Evolutionary conservation across 2,797 vertebrate species (phyloP).

Genomic region (Pipistrellus pipistrellus): DNA sequence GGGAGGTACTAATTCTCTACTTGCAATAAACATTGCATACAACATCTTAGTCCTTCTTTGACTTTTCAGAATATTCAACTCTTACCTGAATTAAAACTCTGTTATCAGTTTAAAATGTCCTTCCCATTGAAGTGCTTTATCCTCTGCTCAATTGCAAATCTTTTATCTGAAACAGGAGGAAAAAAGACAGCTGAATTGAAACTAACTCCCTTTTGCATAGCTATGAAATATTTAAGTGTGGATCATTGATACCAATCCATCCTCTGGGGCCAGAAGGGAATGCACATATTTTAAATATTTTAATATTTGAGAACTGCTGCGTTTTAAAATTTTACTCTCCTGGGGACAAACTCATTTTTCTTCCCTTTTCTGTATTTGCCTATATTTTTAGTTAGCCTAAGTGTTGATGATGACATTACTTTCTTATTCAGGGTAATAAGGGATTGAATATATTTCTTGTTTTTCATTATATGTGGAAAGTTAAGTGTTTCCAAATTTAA

Average conservation of each 20-base stretch:
- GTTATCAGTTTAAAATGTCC: background rate
- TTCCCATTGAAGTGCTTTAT: background rate
- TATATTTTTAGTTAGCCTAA: background rate
- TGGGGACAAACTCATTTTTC: background rate
- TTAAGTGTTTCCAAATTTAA: background rate
- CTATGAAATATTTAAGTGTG: background rate
- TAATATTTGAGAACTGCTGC: background rate
- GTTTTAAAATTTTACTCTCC: background rate
- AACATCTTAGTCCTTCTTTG: background rate
- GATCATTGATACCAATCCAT: background rate
- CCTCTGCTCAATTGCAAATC: background rate
- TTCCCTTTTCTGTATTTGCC: background rate
- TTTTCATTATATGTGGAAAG: background rate
- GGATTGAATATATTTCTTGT: background rate
- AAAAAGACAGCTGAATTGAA: background rate
- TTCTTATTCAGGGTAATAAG: background rate
- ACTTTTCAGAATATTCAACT: background rate
- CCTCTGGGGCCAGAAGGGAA: background rate
- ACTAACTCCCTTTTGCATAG: background rate
- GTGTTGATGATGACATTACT: background rate
- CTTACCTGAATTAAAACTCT: background rate
- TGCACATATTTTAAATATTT: background rate
- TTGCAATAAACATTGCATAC: background rate
- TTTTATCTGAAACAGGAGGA: constrained; percentile 5
- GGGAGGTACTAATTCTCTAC: background rate